Evolutionary conservation across 2,797 vertebrate genomes (phyloP).

Genomic region (Remorina albescens): DNA sequence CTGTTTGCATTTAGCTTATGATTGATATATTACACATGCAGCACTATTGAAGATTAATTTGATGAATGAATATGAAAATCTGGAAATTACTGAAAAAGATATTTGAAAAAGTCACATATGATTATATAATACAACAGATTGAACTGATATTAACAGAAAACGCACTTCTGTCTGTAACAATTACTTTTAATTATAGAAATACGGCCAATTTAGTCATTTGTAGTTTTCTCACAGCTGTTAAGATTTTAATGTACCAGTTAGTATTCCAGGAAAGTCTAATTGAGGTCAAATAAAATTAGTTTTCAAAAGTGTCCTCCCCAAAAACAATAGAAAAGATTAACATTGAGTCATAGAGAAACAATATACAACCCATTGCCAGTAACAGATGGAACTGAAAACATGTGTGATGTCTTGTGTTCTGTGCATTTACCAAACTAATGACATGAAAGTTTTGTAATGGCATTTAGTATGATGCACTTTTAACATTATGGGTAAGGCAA

Average conservation of each 20-base stretch:
- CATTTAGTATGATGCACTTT: background rate
- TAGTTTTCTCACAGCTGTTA: background rate
- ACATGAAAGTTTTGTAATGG: background rate
- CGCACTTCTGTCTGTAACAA: background rate
- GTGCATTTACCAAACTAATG: too few species aligned
- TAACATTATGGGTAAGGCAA: background rate
- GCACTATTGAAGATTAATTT: too few species aligned
- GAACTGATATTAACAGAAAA: background rate
- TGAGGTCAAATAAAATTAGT: background rate
- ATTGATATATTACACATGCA: background rate
- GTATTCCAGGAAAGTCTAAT: background rate
- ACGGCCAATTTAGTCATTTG: background rate
- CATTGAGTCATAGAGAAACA: background rate
- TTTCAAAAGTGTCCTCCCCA: background rate
- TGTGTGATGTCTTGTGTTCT: too few species aligned
- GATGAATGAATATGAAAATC: background rate
- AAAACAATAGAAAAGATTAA: background rate
- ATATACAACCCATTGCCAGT: background rate
- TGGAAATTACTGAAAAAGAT: background rate
- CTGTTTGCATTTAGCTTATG: constrained; percentile 8
- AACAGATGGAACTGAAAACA: background rate
- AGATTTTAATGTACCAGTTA: background rate
- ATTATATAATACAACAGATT: background rate
- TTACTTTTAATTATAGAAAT: background rate
- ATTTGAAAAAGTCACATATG: background rate